Percentiles rank a stretch among this genome's conserved stretches.
Evolutionary conservation across 2,888 invertebrate species (phyloP).

Genomic region (Kuschelorhynchus macadamiae): DNA sequence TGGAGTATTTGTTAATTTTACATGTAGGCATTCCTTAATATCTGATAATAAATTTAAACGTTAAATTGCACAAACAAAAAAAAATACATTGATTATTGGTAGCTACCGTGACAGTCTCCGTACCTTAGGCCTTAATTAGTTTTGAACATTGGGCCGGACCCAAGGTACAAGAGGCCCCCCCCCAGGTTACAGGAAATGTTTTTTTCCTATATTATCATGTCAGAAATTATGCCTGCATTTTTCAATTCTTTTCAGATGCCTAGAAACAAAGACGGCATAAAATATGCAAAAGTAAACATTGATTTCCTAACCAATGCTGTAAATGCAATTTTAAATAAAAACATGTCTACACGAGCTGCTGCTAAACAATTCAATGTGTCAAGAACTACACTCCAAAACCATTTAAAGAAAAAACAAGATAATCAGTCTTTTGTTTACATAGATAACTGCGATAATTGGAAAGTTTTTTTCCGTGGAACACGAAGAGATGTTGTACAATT

Average conservation of each 20-base stretch:
- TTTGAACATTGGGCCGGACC: background rate
- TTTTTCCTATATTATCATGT: too few species aligned
- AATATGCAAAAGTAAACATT: background rate
- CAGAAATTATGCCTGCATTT: too few species aligned
- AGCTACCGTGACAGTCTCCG: background rate
- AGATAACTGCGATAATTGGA: slow-evolving; percentile 1
- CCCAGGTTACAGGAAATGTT: too few species aligned
- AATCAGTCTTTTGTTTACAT: background rate
- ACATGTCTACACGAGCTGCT: background rate
- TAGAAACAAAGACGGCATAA: background rate
- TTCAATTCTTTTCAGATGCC: background rate
- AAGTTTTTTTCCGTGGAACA: slow-evolving; percentile 7
- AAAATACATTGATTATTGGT: too few species aligned
- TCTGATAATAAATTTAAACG: background rate
- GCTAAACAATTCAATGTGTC: slow-evolving; percentile 4
- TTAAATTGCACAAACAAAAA: background rate
- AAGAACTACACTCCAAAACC: slow-evolving; percentile 6
- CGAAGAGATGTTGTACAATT: slow-evolving; percentile 2
- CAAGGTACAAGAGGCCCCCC: background rate
- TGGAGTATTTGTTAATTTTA: background rate
- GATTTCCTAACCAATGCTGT: background rate
- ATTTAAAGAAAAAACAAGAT: background rate
- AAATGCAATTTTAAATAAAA: background rate
- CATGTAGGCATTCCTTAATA: background rate
- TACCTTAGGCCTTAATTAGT: background rate